Evolutionary conservation across 37 sponge, comb jelly and placozoan genomes (phyloP).

Genomic region (Geodia barretti): DNA sequence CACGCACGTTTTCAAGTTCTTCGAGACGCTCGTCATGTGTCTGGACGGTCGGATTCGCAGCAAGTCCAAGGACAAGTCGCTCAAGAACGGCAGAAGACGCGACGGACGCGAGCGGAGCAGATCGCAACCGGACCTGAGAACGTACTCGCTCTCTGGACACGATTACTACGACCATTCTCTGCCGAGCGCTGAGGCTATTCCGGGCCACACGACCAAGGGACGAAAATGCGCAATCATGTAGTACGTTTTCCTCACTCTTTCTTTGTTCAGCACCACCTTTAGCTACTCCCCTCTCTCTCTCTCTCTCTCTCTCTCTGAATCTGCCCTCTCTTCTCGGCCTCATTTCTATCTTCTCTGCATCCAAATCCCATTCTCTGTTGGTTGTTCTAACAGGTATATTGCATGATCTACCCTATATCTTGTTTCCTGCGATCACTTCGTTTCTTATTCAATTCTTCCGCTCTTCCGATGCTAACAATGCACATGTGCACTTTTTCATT

Average conservation of each 20-base stretch:
- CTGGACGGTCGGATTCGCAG: slow-evolving; percentile 40
- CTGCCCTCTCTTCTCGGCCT: too few relatives aligned
- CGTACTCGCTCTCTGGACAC: slow-evolving; percentile 11
- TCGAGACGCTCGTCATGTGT: slow-evolving; percentile 50
- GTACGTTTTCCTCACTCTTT: background rate
- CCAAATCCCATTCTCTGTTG: too few relatives aligned
- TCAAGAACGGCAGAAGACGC: slow-evolving; percentile 31
- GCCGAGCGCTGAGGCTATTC: background rate
- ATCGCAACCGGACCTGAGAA: slow-evolving; percentile 59
- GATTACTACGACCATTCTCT: background rate
- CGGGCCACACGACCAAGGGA: background rate
- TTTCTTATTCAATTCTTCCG: too few relatives aligned
- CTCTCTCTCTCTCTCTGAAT: background rate
- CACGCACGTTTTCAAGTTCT: slow-evolving; percentile 67
- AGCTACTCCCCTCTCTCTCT: background rate
- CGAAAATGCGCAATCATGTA: slow-evolving; percentile 8
- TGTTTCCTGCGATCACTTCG: too few relatives aligned
- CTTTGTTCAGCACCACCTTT: background rate
- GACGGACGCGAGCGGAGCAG: slow-evolving; percentile 32
- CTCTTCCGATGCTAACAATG: too few relatives aligned
- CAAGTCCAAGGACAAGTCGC: slow-evolving; percentile 29
- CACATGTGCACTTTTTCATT: too few relatives aligned
- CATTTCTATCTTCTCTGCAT: too few relatives aligned
- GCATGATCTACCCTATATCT: too few relatives aligned
- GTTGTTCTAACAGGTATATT: too few relatives aligned